Evolutionary conservation across 2,888 invertebrate genomes (phyloP), one percentile per base, ranked within the genome.

Genomic region (Diaperis boleti): DNA sequence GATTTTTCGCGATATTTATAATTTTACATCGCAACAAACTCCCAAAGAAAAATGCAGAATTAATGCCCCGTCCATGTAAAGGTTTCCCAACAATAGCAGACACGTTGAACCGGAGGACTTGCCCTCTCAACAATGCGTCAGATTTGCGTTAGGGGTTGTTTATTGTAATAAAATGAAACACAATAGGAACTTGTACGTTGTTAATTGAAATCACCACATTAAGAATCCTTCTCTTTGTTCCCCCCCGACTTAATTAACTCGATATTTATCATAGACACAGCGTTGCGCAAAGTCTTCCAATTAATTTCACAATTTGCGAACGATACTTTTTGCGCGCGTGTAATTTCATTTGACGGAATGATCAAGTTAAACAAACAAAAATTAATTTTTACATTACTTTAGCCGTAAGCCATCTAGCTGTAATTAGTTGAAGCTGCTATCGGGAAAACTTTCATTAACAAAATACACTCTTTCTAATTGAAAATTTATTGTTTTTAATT

Each of bases 401-500:
- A 56, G 66, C 65, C 42, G 42, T 54, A 13, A 63, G 73, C 73
- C 70, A 73, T 74, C 75, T 74, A 73, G 64, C 71, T 68, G 72
- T 74, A 75, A 75, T 75, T 74, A 75, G 72, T 70, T 67, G 72
- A 72, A 72, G 72, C 65, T 60, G 69, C 65, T 69, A 72, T 71
- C 64, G 65, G 70, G 72, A 72, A 73, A 74, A 74, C 70, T 75
- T 76, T 75, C 76, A 75, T 76, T 75, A 76, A 74, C 76, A 74
- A 73, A 75, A 73, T 74, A 76, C 76, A 76, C 75, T 75, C 71
- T 70, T 72, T 72, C 75, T 74, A 75, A 75, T 75, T 75, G 75
- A 75, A 76, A 74, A 75, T 75, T 74, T 73, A 74, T 75, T 74
- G 33, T 75, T 76, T 76, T 76, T 75, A 75, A 76, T 76, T 75